Percentiles rank a stretch among this genome's conserved stretches.
These are phyloP conservation scores for Pangasianodon hypophthalmus DNA, from an alignment of 2,113 vertebrate species.

Conservation along the genomic window DNA sequence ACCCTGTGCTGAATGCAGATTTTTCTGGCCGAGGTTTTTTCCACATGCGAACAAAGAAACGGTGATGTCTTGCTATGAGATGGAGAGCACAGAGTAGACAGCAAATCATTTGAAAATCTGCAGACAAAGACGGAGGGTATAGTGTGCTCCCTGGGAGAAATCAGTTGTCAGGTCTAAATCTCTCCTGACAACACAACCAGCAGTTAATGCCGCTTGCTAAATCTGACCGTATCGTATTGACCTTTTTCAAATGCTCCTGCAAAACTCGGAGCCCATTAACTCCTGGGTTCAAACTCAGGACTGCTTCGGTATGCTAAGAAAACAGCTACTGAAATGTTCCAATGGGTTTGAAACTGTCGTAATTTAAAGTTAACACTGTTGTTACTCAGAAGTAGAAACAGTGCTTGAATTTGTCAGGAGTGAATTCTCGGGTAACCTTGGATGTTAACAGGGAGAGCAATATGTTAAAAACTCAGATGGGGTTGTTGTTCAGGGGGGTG, in stretches of 20 bases:
- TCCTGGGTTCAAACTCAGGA: constrained; percentile 42
- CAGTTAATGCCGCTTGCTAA: constrained; percentile 71
- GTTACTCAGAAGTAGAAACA: not conserved
- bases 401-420: not conserved
- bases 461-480: constrained; percentile 18
- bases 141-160: constrained; percentile 67
- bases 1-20: not conserved
- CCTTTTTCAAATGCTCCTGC: constrained; percentile 56
- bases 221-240: constrained; percentile 65
- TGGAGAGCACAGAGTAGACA: constrained; percentile 42
- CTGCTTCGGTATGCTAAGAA: constrained; percentile 39
- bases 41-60: constrained; percentile 33
- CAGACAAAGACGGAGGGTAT: constrained; percentile 71
- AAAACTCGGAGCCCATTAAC: constrained; percentile 58
- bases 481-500: not conserved
- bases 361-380: constrained; percentile 11
- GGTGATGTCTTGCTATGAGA: constrained; percentile 42
- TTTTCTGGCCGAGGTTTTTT: not conserved
- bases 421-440: not conserved
- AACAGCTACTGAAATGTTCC: not conserved
- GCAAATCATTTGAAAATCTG: constrained; percentile 57
- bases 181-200: constrained; percentile 65
- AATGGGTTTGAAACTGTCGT: not conserved
- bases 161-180: constrained; percentile 75
- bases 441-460: constrained; percentile 12